Conservation (phyloP, 2,797 vertebrate species). For the Periparus ater region DNA sequence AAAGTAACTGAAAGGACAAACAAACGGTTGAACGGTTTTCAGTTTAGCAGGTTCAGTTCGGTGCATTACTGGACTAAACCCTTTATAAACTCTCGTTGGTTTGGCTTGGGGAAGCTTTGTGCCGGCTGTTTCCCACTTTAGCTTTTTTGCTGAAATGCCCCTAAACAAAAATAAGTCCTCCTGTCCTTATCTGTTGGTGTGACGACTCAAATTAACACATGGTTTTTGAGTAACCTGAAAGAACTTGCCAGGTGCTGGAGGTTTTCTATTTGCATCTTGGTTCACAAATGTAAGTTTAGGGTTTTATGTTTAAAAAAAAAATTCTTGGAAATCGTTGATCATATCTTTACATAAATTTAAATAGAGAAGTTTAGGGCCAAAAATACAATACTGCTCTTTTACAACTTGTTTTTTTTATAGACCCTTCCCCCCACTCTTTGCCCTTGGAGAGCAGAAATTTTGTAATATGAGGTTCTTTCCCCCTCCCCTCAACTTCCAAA, state of each 20-base stretch:
- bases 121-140: constrained; percentile 53
- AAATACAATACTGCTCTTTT: constrained; percentile 20
- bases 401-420: background rate
- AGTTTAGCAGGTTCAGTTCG: constrained; percentile 36
- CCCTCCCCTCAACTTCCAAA: background rate
- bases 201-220: constrained; percentile 75
- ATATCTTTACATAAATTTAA: constrained; percentile 76
- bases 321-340: constrained; percentile 89
- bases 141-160: constrained; percentile 70
- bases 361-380: constrained; percentile 56
- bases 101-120: constrained; percentile 57
- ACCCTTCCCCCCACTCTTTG: background rate
- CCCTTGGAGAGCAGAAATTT: background rate
- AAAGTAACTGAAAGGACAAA: constrained; percentile 68
- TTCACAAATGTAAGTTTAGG: constrained; percentile 76
- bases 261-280: constrained; percentile 88
- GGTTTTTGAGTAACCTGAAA: constrained; percentile 83
- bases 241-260: constrained; percentile 83
- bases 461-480: background rate
- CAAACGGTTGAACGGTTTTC: constrained; percentile 65
- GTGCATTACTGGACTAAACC: constrained; percentile 47
- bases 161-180: constrained; percentile 74
- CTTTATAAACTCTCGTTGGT: constrained; percentile 30
- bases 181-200: constrained; percentile 72
- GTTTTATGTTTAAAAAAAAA: constrained; percentile 74